phyloP scores from a whole-genome alignment of 2,888 invertebrate species.

The Caenorhabditis uteleia region DNA sequence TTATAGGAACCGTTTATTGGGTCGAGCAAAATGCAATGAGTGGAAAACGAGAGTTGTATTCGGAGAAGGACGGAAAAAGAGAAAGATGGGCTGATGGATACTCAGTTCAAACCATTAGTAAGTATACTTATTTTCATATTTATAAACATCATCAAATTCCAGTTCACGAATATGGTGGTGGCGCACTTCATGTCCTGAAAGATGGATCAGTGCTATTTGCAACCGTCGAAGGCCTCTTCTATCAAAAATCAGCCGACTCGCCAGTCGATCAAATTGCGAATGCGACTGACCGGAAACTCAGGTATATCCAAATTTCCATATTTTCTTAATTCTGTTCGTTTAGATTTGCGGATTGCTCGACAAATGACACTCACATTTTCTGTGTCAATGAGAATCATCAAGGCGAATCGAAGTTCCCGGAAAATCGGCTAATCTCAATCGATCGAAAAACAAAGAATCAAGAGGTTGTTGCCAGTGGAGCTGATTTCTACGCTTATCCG shows the following conservation, averaged over 20 bases:
- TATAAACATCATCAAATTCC: conserved; percentile 13
- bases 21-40: conserved; percentile 53
- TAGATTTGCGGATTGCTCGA: conserved; percentile 42
- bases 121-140: neutral
- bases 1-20: conserved; percentile 56
- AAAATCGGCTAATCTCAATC: conserved; percentile 42
- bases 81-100: conserved; percentile 42
- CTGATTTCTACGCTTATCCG: conserved; percentile 72
- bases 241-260: conserved; percentile 24
- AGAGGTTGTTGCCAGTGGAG: conserved; percentile 60
- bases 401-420: conserved; percentile 27
- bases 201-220: conserved; percentile 57
- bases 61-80: conserved; percentile 18
- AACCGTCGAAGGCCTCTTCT: conserved; percentile 41
- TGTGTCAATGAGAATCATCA: conserved; percentile 41
- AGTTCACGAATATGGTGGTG: conserved; percentile 73
- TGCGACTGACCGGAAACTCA: conserved; percentile 22
- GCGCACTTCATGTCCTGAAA: conserved; percentile 68
- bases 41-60: conserved; percentile 49
- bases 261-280: conserved; percentile 29
- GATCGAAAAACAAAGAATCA: conserved; percentile 33
- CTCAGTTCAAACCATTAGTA: conserved; percentile 41
- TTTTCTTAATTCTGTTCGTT: conserved; percentile 1
- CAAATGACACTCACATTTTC: conserved; percentile 25
- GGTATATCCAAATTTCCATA: conserved; percentile 8